These are phyloP conservation scores for Peromyscus maniculatus DNA, from an alignment of 2,113 vertebrate species.

Conservation along the genomic window DNA sequence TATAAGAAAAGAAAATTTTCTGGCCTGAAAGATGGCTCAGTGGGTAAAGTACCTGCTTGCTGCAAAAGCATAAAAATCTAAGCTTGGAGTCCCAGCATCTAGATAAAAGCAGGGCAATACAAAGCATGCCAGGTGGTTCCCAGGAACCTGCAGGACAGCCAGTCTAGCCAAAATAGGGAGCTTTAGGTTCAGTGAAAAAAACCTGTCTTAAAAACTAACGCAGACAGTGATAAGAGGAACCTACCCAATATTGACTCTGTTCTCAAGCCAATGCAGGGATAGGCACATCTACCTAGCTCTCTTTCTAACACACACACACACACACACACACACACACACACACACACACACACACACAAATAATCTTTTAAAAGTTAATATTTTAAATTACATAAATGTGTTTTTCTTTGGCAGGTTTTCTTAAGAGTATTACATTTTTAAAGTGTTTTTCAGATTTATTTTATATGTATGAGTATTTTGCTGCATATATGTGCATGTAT, in stretches of 20 bases:
- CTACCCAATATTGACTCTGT: background rate
- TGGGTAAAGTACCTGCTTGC: background rate
- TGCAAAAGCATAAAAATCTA: background rate
- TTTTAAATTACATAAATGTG: background rate
- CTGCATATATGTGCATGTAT: background rate
- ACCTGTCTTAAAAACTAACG: background rate
- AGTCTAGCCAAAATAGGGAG: background rate
- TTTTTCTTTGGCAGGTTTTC: background rate
- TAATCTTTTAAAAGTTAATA: background rate
- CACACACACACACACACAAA: background rate
- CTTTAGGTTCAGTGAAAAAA: background rate
- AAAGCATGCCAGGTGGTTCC: background rate
- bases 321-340: background rate
- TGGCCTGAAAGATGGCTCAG: background rate
- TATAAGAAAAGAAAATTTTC: constrained; percentile 3
- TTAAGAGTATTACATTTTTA: background rate
- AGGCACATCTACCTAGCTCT: background rate
- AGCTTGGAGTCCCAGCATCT: background rate
- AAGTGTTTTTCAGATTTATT: background rate
- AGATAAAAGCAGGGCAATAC: background rate
- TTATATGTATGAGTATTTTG: background rate
- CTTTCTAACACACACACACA: background rate
- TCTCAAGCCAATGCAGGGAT: background rate
- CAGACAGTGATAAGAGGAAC: background rate
- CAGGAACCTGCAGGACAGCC: background rate